phyloP scores from a whole-genome alignment of 64 coral and sea anemone genomes.

The Actinia equina region DNA sequence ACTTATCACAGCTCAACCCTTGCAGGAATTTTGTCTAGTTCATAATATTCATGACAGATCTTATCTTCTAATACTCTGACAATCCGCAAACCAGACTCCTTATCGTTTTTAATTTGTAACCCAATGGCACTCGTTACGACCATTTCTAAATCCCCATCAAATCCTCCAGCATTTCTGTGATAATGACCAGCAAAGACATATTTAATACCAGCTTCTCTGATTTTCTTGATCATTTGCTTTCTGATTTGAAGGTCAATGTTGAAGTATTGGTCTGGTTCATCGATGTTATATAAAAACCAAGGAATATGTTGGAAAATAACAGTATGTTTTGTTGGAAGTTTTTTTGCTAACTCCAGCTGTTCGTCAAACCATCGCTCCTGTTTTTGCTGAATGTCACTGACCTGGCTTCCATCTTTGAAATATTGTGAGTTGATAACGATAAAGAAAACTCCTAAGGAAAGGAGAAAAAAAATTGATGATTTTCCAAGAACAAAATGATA shows the following conservation, averaged over 20 bases:
- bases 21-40: conserved; percentile 81
- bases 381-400: conserved; percentile 50
- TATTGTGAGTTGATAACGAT: conserved; percentile 96
- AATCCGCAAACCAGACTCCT: conserved; percentile 88
- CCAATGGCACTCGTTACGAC: conserved; percentile 97
- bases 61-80: conserved; percentile 64
- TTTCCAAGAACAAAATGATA: background rate
- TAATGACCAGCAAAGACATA: conserved; percentile 99
- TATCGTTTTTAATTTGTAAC: conserved; percentile 87
- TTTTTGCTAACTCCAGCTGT: conserved; percentile 67
- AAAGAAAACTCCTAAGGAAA: conserved; percentile 82
- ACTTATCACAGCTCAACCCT: conserved; percentile 47
- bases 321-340: conserved; percentile 57
- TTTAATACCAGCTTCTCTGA: conserved; percentile 81
- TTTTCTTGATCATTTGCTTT: conserved; percentile 70
- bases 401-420: conserved; percentile 82
- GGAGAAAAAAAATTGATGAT: background rate
- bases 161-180: conserved; percentile 96
- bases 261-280: conserved; percentile 85
- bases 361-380: conserved; percentile 86
- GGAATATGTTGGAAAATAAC: conserved; percentile 99
- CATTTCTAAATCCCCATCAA: conserved; percentile 90
- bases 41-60: conserved; percentile 83
- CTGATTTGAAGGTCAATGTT: conserved; percentile 68
- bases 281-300: conserved; percentile 69